A percentile compares a stretch with the other conserved stretches of the same genome.
phyloP scores from a whole-genome alignment of 2,797 vertebrate species.

The Xiphophorus birchmanni region DNA sequence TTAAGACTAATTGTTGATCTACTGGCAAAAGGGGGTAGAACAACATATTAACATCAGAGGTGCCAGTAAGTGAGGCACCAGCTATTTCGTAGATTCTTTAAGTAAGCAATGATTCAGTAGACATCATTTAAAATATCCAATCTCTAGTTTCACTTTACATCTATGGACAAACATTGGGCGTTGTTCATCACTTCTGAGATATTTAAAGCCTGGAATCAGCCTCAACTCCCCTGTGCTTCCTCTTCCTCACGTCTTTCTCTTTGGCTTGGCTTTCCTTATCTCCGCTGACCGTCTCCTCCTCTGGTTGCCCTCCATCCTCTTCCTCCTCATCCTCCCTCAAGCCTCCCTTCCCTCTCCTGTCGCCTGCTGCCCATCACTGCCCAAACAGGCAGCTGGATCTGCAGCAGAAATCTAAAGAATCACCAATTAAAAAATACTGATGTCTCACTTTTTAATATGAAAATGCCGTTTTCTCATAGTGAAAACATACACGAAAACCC shows the following conservation, averaged over 20 bases:
- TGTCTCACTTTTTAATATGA: neutral
- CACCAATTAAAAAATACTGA: neutral
- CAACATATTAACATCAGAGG: neutral
- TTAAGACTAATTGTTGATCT: neutral
- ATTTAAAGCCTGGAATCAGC: conserved; percentile 17
- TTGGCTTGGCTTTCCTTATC: conserved; percentile 37
- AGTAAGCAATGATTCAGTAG: neutral
- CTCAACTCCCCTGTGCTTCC: conserved; percentile 59
- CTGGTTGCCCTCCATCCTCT: conserved; percentile 26
- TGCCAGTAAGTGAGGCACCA: neutral
- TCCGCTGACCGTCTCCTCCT: conserved; percentile 33
- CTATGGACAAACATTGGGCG: neutral
- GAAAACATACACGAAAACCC: neutral
- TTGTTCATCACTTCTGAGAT: neutral
- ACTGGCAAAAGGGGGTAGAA: neutral
- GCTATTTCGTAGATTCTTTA: neutral
- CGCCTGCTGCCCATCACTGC: conserved; percentile 18
- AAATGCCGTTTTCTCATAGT: neutral
- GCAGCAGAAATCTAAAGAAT: conserved; percentile 3
- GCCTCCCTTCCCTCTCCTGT: conserved; percentile 15
- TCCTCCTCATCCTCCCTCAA: conserved; percentile 55
- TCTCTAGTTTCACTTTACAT: neutral
- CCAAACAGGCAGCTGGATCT: neutral
- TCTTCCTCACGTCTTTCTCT: conserved; percentile 48
- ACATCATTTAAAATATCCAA: neutral